Evolutionary conservation across 2,797 vertebrate genomes (phyloP), one percentile per base, ranked within the genome.

Genomic region (Sebastes oblongus): DNA sequence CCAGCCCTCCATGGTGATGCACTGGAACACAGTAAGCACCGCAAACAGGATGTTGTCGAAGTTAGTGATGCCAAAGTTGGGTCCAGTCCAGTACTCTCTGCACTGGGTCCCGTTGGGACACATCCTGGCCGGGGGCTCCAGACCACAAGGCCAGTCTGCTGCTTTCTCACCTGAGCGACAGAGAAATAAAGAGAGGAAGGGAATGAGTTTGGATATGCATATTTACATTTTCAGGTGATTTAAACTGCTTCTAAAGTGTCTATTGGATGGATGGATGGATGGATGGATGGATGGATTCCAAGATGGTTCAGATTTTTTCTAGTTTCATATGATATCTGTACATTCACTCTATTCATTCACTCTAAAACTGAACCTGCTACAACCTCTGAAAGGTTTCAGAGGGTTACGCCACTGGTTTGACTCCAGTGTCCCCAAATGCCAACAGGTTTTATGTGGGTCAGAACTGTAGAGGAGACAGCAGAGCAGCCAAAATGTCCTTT

Each of bases 1-100:
- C 98, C 98, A 99, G 34, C 98, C 98, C 88, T 99, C 98, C 98
- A 99, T 99, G 61, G 98, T 99, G 89, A 99, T 99, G 81, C 98
- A 99, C 95, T 99, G 98, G 93, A 99, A 99, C 76, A 99, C 98
- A 88, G 98, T 99, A 59, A 99, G 95, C 85, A 99, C 96, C 1
- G 98, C 97, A 32, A 99, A 99, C 75, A 99, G 95, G 94, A 99
- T 99, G 90, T 99, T 99, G 95, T 99, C 98, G 0, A 99, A 99
- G 94, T 99, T 98, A 87, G 98, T 99, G 93, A 99, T 99, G 25
- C 98, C 98, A 0, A 96, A 99, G 93, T 98, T 99, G 84, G 98
- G 98, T 20, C 98, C 98, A 2, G 95, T 96, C 98, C 98, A 99
- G 88, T 97, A 98, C n/a, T 94, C 93, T 24, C 75, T 94, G 91